Evolutionary conservation across 2,797 vertebrate genomes (phyloP), one percentile per base, ranked within the genome.

Genomic region (Lithobates sylvaticus): DNA sequence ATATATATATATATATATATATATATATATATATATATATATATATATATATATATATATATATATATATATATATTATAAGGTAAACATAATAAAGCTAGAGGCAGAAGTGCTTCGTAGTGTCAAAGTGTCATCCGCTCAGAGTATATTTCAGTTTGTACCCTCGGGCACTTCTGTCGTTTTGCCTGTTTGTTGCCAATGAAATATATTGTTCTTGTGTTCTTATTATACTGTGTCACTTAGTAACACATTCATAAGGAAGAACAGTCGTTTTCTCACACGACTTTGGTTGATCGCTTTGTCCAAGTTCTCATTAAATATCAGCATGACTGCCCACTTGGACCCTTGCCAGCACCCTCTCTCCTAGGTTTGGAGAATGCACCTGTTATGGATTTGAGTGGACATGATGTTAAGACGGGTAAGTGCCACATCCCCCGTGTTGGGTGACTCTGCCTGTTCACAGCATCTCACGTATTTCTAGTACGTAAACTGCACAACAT

Each of bases 341-440:
- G 79, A 36, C n/a, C 4, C 13, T 8, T 36, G 50, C 79, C 79
- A 77, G 85, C 54, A 78, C 44, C 64, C 67, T 21, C 36, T 80
- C 67, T 47, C 42, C 6, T 85, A 8, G 71, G 75, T 82, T 78
- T 82, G 68, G 65, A 86, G 76, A 36, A 34, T 39, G 72, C 85
- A 86, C 79, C 85, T 83, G 79, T 86, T 76, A n/a, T 47, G 74
- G 85, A 78, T 83, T 82, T 82, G 81, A 76, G 74, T 47, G 76
- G 73, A 82, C 65, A 76, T 77, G 77, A 85, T 79, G 76, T 32
- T 78, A 76, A 86, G 78, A 86, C 27, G 39, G 77, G 10, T 85
- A 82, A 86, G 85, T 82, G 68, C 79, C 79, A 71, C 65, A 81
- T 76, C 84, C 32, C 78, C 39, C 21, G 65, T 81, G 81, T 86